A percentile compares a stretch with the other conserved stretches of the same genome.
phyloP scores from a whole-genome alignment of 2,888 invertebrate genomes.

The Isoperla grammatica region DNA sequence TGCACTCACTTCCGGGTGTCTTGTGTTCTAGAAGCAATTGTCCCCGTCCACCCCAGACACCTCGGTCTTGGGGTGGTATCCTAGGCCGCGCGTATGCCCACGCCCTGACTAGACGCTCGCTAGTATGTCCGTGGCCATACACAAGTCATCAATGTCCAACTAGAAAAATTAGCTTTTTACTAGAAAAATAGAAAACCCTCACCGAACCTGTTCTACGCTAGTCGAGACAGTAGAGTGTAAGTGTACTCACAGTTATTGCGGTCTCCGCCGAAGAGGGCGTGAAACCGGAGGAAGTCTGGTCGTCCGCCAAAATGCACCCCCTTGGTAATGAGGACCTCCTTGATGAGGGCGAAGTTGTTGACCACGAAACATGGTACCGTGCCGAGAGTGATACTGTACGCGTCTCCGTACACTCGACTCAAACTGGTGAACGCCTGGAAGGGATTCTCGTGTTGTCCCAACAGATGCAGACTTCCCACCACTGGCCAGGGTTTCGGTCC shows the following conservation, averaged over 20 bases:
- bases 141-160: no score
- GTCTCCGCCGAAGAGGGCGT: conserved; percentile 77
- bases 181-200: no score
- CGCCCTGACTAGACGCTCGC: no score
- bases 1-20: neutral
- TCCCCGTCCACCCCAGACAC: neutral
- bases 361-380: conserved; percentile 65
- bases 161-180: no score
- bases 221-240: no score
- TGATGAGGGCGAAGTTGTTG: conserved; percentile 63
- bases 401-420: conserved; percentile 63
- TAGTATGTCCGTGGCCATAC: no score
- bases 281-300: conserved; percentile 74
- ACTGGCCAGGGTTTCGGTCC: conserved; percentile 64
- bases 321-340: conserved; percentile 71
- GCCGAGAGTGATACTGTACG: conserved; percentile 64
- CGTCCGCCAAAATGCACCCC: conserved; percentile 78
- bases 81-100: no score
- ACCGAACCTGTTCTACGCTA: no score
- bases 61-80: no score
- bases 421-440: conserved; percentile 68
- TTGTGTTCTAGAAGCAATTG: neutral
- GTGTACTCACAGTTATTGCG: conserved; percentile 81
- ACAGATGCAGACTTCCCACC: conserved; percentile 63
- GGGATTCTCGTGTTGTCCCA: conserved; percentile 57